phyloP scores from a whole-genome alignment of 2,113 vertebrate genomes.

The Campylomormyrus tamandua region DNA sequence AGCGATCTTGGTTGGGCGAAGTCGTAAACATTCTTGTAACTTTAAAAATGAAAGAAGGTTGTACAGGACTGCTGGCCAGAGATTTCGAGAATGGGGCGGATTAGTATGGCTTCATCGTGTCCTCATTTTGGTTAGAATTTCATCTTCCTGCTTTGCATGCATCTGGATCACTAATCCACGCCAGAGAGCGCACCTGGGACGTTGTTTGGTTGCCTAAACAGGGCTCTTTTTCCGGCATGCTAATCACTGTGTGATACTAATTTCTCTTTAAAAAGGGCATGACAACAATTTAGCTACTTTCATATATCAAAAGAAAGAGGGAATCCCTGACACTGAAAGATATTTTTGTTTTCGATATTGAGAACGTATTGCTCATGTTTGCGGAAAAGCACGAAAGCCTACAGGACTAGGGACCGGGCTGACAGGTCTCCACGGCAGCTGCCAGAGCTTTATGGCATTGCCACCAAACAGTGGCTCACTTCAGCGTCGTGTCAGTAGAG shows the following conservation, averaged over 20 bases:
- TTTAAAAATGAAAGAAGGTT: not conserved
- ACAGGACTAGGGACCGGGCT: not conserved
- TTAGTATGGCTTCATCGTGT: not conserved
- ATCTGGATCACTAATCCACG: not conserved
- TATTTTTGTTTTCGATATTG: not conserved
- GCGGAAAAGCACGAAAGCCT: not conserved
- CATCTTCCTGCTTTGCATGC: not conserved
- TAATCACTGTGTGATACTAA: not conserved
- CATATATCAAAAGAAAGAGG: not conserved
- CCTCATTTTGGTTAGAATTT: not conserved
- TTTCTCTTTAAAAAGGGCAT: not conserved
- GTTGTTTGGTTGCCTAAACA: not conserved
- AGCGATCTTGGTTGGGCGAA: not conserved
- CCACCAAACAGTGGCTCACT: not conserved
- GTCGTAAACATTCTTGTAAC: not conserved
- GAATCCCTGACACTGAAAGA: not conserved
- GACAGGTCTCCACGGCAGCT: not conserved
- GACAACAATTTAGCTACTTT: not conserved
- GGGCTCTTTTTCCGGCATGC: not conserved
- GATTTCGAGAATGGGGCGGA: not conserved
- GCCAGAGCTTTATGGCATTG: not conserved
- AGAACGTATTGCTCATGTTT: not conserved
- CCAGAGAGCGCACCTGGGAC: conserved; percentile 12
- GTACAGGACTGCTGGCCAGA: not conserved
- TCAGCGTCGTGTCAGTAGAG: not conserved